phyloP scores from a whole-genome alignment of 2,888 invertebrate genomes.

The Chironomus riparius region DNA sequence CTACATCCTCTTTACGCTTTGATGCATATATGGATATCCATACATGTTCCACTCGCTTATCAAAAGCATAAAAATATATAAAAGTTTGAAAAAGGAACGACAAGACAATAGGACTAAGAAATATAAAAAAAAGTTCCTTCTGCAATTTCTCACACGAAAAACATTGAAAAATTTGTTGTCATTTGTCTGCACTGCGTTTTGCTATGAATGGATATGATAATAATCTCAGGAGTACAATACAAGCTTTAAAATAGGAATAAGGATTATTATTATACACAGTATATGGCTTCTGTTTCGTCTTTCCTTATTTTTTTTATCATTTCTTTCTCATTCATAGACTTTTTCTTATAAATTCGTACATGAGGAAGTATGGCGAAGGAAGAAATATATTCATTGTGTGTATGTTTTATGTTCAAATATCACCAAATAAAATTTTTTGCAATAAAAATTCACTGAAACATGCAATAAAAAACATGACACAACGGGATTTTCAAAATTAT shows the following conservation, averaged over 20 bases:
- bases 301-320: too few relatives aligned
- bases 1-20: neutral
- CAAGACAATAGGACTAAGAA: too few relatives aligned
- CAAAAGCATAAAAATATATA: neutral
- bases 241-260: neutral
- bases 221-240: neutral
- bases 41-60: neutral
- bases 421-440: too few relatives aligned
- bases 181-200: neutral
- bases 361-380: neutral
- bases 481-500: too few relatives aligned
- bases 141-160: neutral
- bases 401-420: too few relatives aligned
- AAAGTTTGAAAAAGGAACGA: neutral
- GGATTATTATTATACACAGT: neutral
- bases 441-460: too few relatives aligned
- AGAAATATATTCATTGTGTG: neutral
- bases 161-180: neutral
- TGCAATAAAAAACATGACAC: too few relatives aligned
- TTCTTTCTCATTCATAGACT: too few relatives aligned
- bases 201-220: neutral
- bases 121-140: neutral
- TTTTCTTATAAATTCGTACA: neutral
- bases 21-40: neutral
- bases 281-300: neutral